Percentiles rank a stretch among this genome's conserved stretches.
Conservation (phyloP, 1,140 invertebrate species). For the Diplogasteroides magnus region DNA sequence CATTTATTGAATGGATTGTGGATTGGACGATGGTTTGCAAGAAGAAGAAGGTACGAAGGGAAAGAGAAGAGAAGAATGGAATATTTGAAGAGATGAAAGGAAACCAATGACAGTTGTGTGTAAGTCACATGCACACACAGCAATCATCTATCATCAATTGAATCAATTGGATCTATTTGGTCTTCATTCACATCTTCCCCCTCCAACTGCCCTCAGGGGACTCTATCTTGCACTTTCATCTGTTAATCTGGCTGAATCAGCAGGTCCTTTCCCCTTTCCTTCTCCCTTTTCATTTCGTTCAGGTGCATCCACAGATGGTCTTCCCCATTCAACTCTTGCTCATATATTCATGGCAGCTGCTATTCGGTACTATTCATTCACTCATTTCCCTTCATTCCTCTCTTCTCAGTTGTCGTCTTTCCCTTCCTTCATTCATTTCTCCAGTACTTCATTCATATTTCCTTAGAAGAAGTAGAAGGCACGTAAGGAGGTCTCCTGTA, state of each 20-base stretch:
- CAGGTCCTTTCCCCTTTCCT: slow-evolving; percentile 21
- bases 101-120: slow-evolving; percentile 41
- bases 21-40: slow-evolving; percentile 48
- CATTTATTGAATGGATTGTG: slow-evolving; percentile 48
- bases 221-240: slow-evolving; percentile 47
- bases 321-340: slow-evolving; percentile 41
- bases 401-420: not conserved
- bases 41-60: slow-evolving; percentile 31
- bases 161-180: slow-evolving; percentile 50
- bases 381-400: too few relatives aligned
- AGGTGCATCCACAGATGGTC: slow-evolving; percentile 37
- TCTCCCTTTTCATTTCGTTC: not conserved
- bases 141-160: slow-evolving; percentile 53
- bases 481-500: slow-evolving; percentile 28
- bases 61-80: slow-evolving; percentile 36
- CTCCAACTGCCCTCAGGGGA: slow-evolving; percentile 24
- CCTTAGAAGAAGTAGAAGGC: slow-evolving; percentile 39
- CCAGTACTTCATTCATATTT: slow-evolving; percentile 40
- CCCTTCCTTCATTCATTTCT: slow-evolving; percentile 18
- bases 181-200: slow-evolving; percentile 13
- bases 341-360: slow-evolving; percentile 53
- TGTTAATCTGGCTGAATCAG: slow-evolving; percentile 50
- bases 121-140: slow-evolving; percentile 47
- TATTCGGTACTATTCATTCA: slow-evolving; percentile 15
- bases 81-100: slow-evolving; percentile 33